Evolutionary conservation across 2,888 invertebrate genomes (phyloP).

Genomic region (Agapostemon virescens): DNA sequence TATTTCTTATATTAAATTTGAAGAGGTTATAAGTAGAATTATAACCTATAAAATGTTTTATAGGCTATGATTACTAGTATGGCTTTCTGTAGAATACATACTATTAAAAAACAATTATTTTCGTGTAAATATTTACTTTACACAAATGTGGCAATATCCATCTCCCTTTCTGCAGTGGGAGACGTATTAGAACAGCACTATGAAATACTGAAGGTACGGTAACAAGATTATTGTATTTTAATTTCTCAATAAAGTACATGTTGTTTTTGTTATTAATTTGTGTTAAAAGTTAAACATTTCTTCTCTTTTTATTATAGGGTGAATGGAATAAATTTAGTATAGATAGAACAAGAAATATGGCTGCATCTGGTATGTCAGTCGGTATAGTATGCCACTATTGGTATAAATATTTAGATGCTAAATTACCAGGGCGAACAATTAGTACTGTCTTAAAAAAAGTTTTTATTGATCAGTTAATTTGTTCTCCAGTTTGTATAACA

Average conservation of each 20-base stretch:
- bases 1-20: not conserved
- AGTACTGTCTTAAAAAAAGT: constrained; percentile 88
- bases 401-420: constrained; percentile 89
- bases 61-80: constrained; percentile 66
- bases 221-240: not conserved
- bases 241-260: not conserved
- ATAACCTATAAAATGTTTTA: constrained; percentile 22
- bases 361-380: constrained; percentile 87
- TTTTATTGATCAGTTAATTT: constrained; percentile 90
- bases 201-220: constrained; percentile 83
- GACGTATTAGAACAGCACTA: constrained; percentile 91
- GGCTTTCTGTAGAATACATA: constrained; percentile 55
- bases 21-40: not conserved
- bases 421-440: constrained; percentile 86
- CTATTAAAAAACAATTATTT: constrained; percentile 71
- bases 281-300: not conserved
- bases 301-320: constrained; percentile 70
- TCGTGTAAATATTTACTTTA: constrained; percentile 85
- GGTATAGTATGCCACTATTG: constrained; percentile 93
- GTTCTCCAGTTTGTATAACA: constrained; percentile 90
- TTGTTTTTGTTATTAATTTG: not conserved
- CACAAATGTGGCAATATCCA: constrained; percentile 91
- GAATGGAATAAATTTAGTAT: constrained; percentile 83
- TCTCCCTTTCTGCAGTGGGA: constrained; percentile 88
- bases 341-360: constrained; percentile 88